phyloP scores from a whole-genome alignment of 2,797 vertebrate genomes.

The Helarctos malayanus region DNA sequence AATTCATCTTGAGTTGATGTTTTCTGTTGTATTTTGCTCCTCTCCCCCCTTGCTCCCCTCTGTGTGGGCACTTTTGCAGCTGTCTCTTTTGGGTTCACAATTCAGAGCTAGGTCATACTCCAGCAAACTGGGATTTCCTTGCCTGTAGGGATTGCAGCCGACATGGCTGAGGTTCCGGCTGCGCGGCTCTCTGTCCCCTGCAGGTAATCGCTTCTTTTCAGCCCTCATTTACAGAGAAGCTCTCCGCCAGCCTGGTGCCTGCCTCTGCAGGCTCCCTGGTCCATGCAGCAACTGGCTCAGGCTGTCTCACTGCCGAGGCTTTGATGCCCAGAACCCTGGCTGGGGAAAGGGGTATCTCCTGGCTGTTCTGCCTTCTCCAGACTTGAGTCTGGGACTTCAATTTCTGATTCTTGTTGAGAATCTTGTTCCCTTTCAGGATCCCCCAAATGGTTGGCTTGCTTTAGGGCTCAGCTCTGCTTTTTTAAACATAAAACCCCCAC shows the following conservation, averaged over 20 bases:
- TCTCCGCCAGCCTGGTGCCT: neutral
- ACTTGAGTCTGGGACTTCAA: neutral
- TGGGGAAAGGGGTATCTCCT: neutral
- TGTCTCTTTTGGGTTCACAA: neutral
- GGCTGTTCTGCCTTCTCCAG: neutral
- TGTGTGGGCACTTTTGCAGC: no score
- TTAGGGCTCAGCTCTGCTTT: neutral
- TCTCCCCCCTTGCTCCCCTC: neutral
- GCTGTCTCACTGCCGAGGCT: neutral
- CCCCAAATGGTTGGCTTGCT: neutral
- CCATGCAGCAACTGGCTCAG: no score
- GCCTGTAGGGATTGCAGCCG: neutral
- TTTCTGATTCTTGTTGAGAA: neutral
- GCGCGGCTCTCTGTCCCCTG: neutral
- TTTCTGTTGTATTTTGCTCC: neutral
- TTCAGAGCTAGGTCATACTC: neutral
- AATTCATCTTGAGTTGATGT: neutral
- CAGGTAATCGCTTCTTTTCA: neutral
- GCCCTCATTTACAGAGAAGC: neutral
- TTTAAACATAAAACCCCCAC: neutral
- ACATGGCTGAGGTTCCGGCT: rapidly evolving
- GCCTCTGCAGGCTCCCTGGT: neutral
- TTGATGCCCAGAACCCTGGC: rapidly evolving
- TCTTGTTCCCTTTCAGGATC: neutral
- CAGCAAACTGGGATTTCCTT: neutral